A percentile compares a stretch with the other conserved stretches of the same genome.
These are phyloP conservation scores for Notamacropus eugenii DNA, from an alignment of 2,797 vertebrate genomes.

Conservation along the genomic window DNA sequence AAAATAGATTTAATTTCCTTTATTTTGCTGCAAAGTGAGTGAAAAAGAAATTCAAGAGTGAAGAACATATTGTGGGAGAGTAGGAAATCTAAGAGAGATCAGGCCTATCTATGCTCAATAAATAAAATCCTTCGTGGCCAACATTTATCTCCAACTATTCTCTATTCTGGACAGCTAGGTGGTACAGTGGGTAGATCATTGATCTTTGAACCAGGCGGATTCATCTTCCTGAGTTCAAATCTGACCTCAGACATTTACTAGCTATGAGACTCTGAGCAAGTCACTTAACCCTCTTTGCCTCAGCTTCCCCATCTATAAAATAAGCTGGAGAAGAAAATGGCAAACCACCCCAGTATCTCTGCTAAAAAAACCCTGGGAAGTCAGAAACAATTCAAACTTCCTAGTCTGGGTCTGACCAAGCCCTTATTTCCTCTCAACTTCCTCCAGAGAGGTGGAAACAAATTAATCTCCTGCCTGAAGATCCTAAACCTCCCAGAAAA, in stretches of 20 bases:
- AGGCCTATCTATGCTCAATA: neutral
- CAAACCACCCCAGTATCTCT: neutral
- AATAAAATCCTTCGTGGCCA: neutral
- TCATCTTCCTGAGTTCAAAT: neutral
- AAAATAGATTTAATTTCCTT: neutral
- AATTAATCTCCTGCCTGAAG: neutral
- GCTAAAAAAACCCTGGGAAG: neutral
- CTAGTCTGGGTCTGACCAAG: neutral
- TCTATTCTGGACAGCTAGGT: neutral
- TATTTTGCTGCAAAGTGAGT: neutral
- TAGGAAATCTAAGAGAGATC: neutral
- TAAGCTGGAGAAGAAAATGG: neutral
- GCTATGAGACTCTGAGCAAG: too few species aligned
- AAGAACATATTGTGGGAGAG: neutral
- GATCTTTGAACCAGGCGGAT: neutral
- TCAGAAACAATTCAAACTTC: neutral
- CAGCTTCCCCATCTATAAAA: neutral
- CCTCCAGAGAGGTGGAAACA: neutral
- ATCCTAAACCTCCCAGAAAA: neutral
- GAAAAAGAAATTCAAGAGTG: neutral
- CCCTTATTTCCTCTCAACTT: neutral
- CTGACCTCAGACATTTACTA: too few species aligned
- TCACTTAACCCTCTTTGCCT: too few species aligned
- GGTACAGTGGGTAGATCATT: neutral
- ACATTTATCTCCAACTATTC: neutral